Conservation (phyloP, 2,888 invertebrate genomes). For the Xanthorhoe spadicearia region DNA sequence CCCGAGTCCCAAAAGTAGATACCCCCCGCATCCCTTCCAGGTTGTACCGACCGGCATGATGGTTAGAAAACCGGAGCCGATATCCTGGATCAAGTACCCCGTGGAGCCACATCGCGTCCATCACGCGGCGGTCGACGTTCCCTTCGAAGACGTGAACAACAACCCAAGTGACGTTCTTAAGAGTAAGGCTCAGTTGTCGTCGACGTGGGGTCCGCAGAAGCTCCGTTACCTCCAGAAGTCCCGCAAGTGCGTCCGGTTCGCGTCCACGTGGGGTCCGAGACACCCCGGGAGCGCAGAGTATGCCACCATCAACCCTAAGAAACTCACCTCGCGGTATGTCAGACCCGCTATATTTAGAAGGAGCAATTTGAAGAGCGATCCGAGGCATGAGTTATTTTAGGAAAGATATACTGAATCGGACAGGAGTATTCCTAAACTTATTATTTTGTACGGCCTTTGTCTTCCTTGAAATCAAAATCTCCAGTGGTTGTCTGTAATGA, state of each 20-base stretch:
- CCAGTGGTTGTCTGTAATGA: neutral
- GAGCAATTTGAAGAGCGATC: conserved; percentile 28
- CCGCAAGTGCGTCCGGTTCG: conserved; percentile 38
- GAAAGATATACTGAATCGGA: neutral
- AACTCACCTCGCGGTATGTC: conserved; percentile 52
- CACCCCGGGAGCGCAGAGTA: conserved; percentile 50
- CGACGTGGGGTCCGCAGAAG: conserved; percentile 43
- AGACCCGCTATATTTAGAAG: conserved; percentile 53
- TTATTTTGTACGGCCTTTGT: conserved; percentile 7
- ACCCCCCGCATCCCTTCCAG: conserved; percentile 21
- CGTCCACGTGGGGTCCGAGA: conserved; percentile 41
- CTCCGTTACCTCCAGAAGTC: conserved; percentile 33
- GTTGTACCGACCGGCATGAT: conserved; percentile 11
- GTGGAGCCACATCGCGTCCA: conserved; percentile 22
- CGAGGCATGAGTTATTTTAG: neutral
- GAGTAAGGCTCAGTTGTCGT: conserved; percentile 25
- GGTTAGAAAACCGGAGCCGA: conserved; percentile 23
- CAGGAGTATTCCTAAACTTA: neutral
- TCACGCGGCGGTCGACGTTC: conserved; percentile 21
- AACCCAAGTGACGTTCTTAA: conserved; percentile 7
- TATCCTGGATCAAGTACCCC: conserved; percentile 33
- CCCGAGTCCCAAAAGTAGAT: neutral
- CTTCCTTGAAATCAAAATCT: conserved; percentile 17
- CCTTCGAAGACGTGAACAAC: conserved; percentile 20
- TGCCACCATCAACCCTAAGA: conserved; percentile 61